These are phyloP conservation scores for Geodia barretti DNA, from an alignment of 37 sponge, comb jelly and placozoan genomes.

Conservation along the genomic window DNA sequence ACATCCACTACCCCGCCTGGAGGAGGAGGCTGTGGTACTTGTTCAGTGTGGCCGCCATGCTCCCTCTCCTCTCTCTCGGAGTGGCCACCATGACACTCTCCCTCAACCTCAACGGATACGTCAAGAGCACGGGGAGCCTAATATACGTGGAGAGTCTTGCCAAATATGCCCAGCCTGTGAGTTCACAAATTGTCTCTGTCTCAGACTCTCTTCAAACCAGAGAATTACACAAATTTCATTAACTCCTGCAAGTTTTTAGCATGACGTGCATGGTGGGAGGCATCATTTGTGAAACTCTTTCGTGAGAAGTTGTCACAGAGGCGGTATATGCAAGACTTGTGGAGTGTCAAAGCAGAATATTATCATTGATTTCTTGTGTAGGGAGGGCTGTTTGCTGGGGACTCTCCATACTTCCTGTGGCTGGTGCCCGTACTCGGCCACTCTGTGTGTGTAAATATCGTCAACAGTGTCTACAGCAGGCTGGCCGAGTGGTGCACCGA, in stretches of 20 bases:
- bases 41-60: conserved; percentile 63
- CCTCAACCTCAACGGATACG: conserved; percentile 78
- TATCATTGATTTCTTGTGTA: too few species aligned
- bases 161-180: conserved; percentile 66
- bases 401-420: conserved; percentile 77
- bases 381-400: conserved; percentile 79
- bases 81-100: conserved; percentile 75
- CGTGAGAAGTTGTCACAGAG: too few species aligned
- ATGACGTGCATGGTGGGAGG: not conserved
- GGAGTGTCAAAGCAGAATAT: too few species aligned
- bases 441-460: conserved; percentile 41
- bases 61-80: conserved; percentile 53
- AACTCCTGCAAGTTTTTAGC: not conserved
- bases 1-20: conserved; percentile 51
- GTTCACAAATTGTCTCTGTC: too few species aligned
- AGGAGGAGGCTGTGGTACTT: conserved; percentile 57
- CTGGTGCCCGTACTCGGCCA: conserved; percentile 68
- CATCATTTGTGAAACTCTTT: too few species aligned
- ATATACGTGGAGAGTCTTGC: conserved; percentile 63
- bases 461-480: conserved; percentile 64
- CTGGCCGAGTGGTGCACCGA: conserved; percentile 71
- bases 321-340: too few species aligned
- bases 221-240: not conserved
- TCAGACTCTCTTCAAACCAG: too few species aligned
- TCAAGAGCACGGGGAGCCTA: conserved; percentile 63